Base-by-base conservation (phyloP, 1,140 invertebrate genomes). In the Atta cephalotes region DNA sequence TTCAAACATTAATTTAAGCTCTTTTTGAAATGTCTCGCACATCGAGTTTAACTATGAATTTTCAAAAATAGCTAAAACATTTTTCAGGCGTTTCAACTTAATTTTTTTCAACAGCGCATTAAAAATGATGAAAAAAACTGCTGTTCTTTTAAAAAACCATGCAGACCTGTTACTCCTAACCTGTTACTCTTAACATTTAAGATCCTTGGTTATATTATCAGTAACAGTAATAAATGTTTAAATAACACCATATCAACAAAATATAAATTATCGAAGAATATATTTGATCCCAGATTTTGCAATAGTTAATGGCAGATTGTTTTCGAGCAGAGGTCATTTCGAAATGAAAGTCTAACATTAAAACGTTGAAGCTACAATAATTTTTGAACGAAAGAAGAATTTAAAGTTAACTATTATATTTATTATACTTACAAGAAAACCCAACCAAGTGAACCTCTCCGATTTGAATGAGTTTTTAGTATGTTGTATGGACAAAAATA, bases 181-280 rank as follows among this genome's bases (percentile, higher is more conserved):
- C 21, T 21, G 21, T 45, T 71, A 81, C 12, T 35, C 45, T 68
- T 80, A 80, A 51, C 39, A 70, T 39, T 70, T 70, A 49, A 70
- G 39, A 39, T 39, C 21, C 39, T 16, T 25, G 39, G 21, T 5
- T 25, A 51, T 70, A 49, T 25, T 70, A 70, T 6, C 21, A 70
- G 5, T 70, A 70, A 25, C 39, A 25, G 21, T 21, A 39, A 25
- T 51, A 70, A 70, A 14, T 5, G 5, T 70, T 70, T 70, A 70
- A 68, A 25, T 70, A 70, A 39, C 21, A 70, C 66, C 39, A 68
- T 31, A 49, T 49, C 12, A 70, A 49, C 14, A 70, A 70, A 70
- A 14, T 70, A 25, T 49, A 49, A 49, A 66, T 65, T 49, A 66
- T 77, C 31, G 66, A 39, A 7, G 9, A 16, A 58, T 31, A 31